These are phyloP conservation scores for Ammospiza caudacuta DNA, from an alignment of 2,113 vertebrate genomes.

Conservation along the genomic window DNA sequence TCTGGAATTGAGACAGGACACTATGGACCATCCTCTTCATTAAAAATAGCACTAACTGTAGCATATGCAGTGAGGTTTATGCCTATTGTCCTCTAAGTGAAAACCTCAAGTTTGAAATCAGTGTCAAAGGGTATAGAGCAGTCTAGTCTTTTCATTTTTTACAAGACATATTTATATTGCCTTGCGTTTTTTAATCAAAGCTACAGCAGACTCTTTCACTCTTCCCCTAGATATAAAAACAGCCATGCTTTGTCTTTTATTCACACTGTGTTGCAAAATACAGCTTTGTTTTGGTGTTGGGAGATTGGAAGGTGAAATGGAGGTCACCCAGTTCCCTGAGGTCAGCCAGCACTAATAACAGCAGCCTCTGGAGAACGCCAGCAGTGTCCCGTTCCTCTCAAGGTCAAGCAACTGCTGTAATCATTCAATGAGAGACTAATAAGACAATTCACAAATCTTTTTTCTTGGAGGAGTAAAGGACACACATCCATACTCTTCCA, in stretches of 20 bases:
- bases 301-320: slow-evolving; percentile 37
- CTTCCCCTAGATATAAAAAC: not conserved
- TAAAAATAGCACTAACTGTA: not conserved
- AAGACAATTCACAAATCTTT: not conserved
- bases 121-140: not conserved
- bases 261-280: not conserved
- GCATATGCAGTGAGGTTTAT: not conserved
- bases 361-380: slow-evolving; percentile 12
- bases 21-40: not conserved
- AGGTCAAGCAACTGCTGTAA: slow-evolving; percentile 43
- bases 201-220: not conserved
- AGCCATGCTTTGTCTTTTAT: not conserved
- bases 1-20: not conserved
- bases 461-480: not conserved
- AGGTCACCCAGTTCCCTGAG: slow-evolving; percentile 24
- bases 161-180: not conserved
- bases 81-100: not conserved
- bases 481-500: not conserved
- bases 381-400: slow-evolving; percentile 14
- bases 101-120: not conserved
- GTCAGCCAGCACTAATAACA: slow-evolving; percentile 42
- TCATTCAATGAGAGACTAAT: slow-evolving; percentile 31
- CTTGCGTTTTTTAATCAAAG: not conserved
- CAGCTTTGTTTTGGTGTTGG: not conserved
- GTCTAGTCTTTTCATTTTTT: not conserved